A percentile compares a stretch with the other conserved stretches of the same genome.
phyloP scores from a whole-genome alignment of 2,113 vertebrate genomes.

The Brachyhypopomus gauderio region DNA sequence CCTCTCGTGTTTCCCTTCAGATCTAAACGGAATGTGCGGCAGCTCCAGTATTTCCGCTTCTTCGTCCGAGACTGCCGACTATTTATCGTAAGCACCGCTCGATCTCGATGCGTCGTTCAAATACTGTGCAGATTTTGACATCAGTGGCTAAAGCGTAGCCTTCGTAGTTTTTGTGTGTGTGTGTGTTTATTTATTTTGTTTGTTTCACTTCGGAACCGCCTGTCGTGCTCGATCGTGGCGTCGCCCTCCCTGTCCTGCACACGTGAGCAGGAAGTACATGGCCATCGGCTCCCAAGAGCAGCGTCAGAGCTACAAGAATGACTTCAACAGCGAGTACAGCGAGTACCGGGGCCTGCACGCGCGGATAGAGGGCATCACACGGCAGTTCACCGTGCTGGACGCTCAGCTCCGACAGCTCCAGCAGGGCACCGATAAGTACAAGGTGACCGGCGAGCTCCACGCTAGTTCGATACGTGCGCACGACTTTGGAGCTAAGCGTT shows the following conservation, averaged over 20 bases:
- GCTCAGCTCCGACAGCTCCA: conserved; percentile 89
- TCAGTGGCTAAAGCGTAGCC: neutral
- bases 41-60: conserved; percentile 81
- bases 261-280: conserved; percentile 82
- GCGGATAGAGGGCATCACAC: conserved; percentile 91
- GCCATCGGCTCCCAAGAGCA: conserved; percentile 90
- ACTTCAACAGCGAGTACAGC: conserved; percentile 93
- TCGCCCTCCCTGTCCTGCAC: neutral
- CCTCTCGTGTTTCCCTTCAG: conserved; percentile 54
- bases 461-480: neutral
- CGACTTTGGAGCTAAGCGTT: too few relatives aligned
- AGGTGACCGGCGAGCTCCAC: conserved; percentile 73
- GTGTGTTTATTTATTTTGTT: too few relatives aligned
- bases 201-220: neutral
- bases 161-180: too few relatives aligned
- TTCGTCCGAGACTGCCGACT: conserved; percentile 86
- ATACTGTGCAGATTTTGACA: neutral
- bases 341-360: conserved; percentile 92
- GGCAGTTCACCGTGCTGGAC: conserved; percentile 91
- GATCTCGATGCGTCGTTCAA: neutral
- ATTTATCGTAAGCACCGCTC: conserved; percentile 84
- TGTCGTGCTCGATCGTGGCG: too few relatives aligned
- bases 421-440: conserved; percentile 91
- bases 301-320: conserved; percentile 94
- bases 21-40: conserved; percentile 83